Evolutionary conservation across 2,888 invertebrate genomes (phyloP), one percentile per base, ranked within the genome.

Genomic region (Bombylius major): DNA sequence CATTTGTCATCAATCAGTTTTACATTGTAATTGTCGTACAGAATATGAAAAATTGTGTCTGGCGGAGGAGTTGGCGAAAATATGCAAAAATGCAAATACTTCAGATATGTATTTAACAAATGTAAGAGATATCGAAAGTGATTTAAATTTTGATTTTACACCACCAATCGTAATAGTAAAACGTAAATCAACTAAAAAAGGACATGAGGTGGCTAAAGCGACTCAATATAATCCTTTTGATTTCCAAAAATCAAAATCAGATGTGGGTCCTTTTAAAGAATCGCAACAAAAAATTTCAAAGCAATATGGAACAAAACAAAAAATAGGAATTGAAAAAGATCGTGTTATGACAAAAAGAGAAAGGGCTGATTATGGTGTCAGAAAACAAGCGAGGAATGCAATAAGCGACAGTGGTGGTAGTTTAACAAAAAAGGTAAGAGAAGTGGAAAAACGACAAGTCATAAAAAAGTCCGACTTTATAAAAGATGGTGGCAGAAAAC

Each of bases 121-220:
- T 23, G 70, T 71, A 9, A 66, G 67, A 11, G 72, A 73, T 31
- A 71, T 68, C 32, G 83, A 83, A 58, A 81, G 80, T 3, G 84
- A 84, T 56, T 78, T 83, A 70, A 84, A 85, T 63, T 82, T 85
- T 47, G 84, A 84, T 58, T 84, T 85, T 54, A 85, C 84, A 0
- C 84, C 85, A 1, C 85, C 85, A 0, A 84, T 83, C 47, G 85
- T 83, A 1, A 76, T 84, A 46, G 82, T 84, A 53, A 81, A 80
- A 61, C 76, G 82, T 3, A 76, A 80, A 56, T 75, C 80, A 11
- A 73, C 76, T 52, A 70, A 74, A 4, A 71, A 70, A 57, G 72
- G 72, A 1, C 78, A 78, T 61, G 71, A 80, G 4, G 63, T 63
- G 5, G 80, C 82, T 60, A 77, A 76, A 1, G 82, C 81, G 55